Conservation (phyloP, 2,797 vertebrate genomes). For the Sylvilagus floridanus region DNA sequence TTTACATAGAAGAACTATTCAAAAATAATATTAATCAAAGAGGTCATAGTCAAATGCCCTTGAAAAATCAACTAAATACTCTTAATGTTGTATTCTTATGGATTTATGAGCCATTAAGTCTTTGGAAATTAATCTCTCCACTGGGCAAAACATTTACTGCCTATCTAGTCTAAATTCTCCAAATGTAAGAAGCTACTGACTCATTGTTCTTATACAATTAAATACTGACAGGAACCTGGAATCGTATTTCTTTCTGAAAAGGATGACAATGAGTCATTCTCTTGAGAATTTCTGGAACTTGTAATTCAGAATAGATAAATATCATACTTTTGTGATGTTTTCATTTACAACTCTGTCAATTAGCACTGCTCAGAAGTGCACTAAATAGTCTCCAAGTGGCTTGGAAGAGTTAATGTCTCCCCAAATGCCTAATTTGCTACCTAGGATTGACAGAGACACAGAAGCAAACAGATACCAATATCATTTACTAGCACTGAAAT, state of each 20-base stretch:
- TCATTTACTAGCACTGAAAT: constrained; percentile 62
- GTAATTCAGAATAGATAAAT: constrained; percentile 64
- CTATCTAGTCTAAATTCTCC: background rate
- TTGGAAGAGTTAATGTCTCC: constrained; percentile 74
- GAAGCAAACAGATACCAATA: constrained; percentile 65
- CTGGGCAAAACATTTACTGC: background rate
- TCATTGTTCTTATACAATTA: constrained; percentile 61
- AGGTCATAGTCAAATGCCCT: background rate
- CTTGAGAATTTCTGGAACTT: constrained; percentile 61
- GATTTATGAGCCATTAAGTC: background rate
- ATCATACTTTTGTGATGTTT: constrained; percentile 75
- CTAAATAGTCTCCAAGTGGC: constrained; percentile 57
- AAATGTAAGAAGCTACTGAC: constrained; percentile 1
- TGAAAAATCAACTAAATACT: background rate
- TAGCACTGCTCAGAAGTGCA: constrained; percentile 54
- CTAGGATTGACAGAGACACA: constrained; percentile 67
- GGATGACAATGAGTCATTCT: constrained; percentile 63
- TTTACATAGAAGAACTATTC: background rate
- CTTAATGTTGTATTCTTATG: background rate
- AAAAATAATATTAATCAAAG: constrained; percentile 27
- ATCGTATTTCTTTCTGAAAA: constrained; percentile 57
- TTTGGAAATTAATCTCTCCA: constrained; percentile 1
- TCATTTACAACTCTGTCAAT: constrained; percentile 78
- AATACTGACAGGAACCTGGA: constrained; percentile 48
- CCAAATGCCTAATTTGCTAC: constrained; percentile 72